Base-by-base conservation (phyloP, 2,113 vertebrate species). In the Tragelaphus strepsiceros region DNA sequence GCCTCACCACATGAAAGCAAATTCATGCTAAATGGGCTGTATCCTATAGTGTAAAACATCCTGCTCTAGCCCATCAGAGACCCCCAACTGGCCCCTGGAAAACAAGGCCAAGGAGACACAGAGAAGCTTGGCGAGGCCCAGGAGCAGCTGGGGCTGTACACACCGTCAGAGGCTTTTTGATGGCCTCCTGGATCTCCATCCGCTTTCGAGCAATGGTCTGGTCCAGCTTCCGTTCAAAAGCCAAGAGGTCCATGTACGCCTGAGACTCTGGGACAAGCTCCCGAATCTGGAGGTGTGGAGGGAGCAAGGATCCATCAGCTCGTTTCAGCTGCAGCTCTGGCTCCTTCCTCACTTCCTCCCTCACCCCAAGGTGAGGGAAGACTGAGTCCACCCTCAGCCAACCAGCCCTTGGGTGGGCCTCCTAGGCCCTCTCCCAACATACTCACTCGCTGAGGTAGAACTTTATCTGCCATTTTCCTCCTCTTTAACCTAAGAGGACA, bases 131-230 rank as follows among this genome's bases (percentile, higher is more conserved):
- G 43, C 15, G 58, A 58, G 54, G 77, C 43, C 82, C 17, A 3
- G 49, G n/a, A 74, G 43, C 7, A 2, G 61, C 28, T 59, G n/a
- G 56, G 71, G 35, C 64, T n/a, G 46, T 74, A 74, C 98, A 0
- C 98, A 99, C 99, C 98, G 99, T 99, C 85, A 99, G 99, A 3
- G 99, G 99, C 96, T 99, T 99, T 98, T 99, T 99, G 97, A 99
- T 99, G 98, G 99, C 99, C 96, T 99, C 99, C 98, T 99, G 99
- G 94, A 99, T 99, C 98, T 99, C 99, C 99, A 99, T 99, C 58
- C 99, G 99, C 98, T 99, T 99, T 54, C 99, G 99, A 86, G 99
- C 99, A 0, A 99, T 99, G 87, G 99, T 99, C 97, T 99, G 99
- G 98, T 99, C 99, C 99, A 99, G 99, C 98, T 99, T 99, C 98